Conservation (phyloP, 2,113 vertebrate genomes). For the Malaclemys terrapin region DNA sequence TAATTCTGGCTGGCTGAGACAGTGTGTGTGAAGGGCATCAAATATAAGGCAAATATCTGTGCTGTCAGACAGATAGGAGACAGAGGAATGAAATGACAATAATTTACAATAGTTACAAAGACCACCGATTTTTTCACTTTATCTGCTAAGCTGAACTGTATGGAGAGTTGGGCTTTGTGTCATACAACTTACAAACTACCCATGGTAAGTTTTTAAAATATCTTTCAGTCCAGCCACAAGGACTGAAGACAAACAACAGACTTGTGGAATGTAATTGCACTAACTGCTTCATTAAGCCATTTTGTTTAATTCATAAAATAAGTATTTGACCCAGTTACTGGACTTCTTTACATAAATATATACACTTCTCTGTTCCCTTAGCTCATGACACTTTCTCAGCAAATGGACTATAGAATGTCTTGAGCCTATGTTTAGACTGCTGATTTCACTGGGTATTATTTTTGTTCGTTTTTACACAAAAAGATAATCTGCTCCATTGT, state of each 20-base stretch:
- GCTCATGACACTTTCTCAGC: not conserved
- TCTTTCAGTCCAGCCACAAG: not conserved
- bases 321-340: conserved; percentile 9
- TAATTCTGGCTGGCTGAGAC: accelerated
- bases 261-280: not conserved
- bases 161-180: not conserved
- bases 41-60: not conserved
- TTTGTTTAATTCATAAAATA: not conserved
- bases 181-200: not conserved
- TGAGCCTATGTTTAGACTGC: not conserved
- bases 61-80: not conserved
- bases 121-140: not conserved
- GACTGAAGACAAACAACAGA: not conserved
- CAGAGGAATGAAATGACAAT: not conserved
- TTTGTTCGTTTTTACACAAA: not conserved
- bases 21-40: not conserved
- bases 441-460: conserved; percentile 13
- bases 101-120: not conserved
- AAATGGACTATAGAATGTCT: conserved; percentile 20
- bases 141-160: not conserved
- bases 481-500: not conserved
- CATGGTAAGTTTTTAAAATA: not conserved
- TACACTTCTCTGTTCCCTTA: not conserved
- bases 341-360: conserved; percentile 14
- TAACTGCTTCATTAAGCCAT: not conserved